Base-by-base conservation (phyloP, 2,113 vertebrate genomes). In the Tangachromis dhanisi region DNA sequence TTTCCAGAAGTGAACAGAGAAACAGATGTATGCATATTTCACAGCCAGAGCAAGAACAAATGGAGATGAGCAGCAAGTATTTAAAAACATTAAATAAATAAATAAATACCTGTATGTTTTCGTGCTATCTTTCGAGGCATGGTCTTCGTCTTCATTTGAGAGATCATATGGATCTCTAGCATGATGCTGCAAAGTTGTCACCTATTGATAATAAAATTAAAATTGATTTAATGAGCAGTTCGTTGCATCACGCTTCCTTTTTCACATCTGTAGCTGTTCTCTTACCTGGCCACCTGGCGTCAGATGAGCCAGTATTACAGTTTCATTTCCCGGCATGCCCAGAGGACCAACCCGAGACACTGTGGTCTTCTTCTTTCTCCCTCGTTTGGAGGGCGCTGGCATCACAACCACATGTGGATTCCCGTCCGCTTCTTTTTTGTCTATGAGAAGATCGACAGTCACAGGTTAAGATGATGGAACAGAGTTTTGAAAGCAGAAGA, bases 401-500 rank as follows among this genome's bases (percentile, higher is more conserved):
- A 97, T 96, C 88, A 97, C 94, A 0, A 97, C 95, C 6, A 96
- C 93, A n/a, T 94, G 98, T 92, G 98, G 95, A 63, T 97, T 93
- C n/a, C 97, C 97, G 1, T 97, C 97, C 9, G 97, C 97, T 83
- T 98, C 97, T 17, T 98, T 98, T 94, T 98, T 98, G 78, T 99
- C 98, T 92, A 95, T 93, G 95, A 92, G 29, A 84, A 33, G 5
- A 86, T 82, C 2, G 17, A 84, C 26, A 84, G 49, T 6, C 63
- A 53, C 10, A 24, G n/a, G 7, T 88, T 51, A 59, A 45, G 6
- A 85, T n/a, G 8, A 19, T 12, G 59, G 14, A 38, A 86, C 4
- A 55, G 21, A 47, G 1, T 61, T 21, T 54, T 33, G 11, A 78
- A 57, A 55, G 33, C 14, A 73, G 33, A 16, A 13, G 16, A 8